phyloP scores from a whole-genome alignment of 2,888 invertebrate genomes.

The Parapristionchus giblindavisi region DNA sequence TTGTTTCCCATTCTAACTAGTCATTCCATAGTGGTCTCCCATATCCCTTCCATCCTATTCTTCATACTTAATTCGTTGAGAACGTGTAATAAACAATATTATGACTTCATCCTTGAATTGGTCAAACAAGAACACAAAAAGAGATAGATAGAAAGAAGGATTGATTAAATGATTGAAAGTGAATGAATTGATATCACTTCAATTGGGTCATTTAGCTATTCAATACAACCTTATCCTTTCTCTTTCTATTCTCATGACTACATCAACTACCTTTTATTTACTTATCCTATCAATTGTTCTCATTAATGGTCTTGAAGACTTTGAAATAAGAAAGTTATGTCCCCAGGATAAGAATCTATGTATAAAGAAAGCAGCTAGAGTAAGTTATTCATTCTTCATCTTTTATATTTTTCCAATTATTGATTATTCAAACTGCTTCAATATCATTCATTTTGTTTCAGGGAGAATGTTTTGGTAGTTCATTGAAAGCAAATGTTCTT shows the following conservation, averaged over 20 bases:
- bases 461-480: slow-evolving; percentile 58
- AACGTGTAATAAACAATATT: too few relatives aligned
- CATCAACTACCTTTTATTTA: slow-evolving; percentile 3
- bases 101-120: too few relatives aligned
- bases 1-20: too few relatives aligned
- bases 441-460: slow-evolving; percentile 22
- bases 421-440: too few relatives aligned
- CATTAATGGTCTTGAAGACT: slow-evolving; percentile 77
- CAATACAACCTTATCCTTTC: not conserved
- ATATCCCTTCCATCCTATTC: too few relatives aligned
- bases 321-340: slow-evolving; percentile 46
- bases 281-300: slow-evolving; percentile 74
- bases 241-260: slow-evolving; percentile 3
- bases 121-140: too few relatives aligned
- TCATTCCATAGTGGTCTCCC: too few relatives aligned
- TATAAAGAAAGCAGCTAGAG: slow-evolving; percentile 49
- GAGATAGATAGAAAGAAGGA: too few relatives aligned
- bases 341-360: slow-evolving; percentile 54
- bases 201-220: not conserved
- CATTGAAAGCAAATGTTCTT: slow-evolving; percentile 53
- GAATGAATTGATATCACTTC: not conserved
- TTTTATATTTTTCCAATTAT: not conserved
- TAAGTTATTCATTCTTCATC: too few relatives aligned
- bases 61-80: too few relatives aligned
- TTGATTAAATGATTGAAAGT: too few relatives aligned